Base-by-base conservation (phyloP, 2,888 invertebrate species). In the Malachius bipustulatus region DNA sequence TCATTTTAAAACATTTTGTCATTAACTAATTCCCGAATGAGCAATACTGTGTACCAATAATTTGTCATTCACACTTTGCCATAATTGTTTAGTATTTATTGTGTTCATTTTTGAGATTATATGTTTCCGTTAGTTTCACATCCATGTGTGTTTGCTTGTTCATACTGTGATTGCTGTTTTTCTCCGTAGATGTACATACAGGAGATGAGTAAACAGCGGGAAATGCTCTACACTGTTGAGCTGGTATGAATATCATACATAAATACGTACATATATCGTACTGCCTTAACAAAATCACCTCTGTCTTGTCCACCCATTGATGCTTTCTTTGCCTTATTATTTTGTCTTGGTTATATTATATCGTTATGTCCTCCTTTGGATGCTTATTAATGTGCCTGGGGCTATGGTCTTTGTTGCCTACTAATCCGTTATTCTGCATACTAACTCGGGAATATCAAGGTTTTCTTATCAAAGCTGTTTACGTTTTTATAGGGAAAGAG, bases 151-250 rank as follows among this genome's bases (percentile, higher is more conserved):
- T n/a, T 55, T 43, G 57, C 58, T 57, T 57, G 54, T 60, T 57
- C 59, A 59, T 58, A 60, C 51, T 60, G 58, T 58, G 45, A 59
- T n/a, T 55, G 59, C 57, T 59, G 55, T 62, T 62, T 65, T 63
- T 62, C 61, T 60, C 57, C 65, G 66, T 81, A 82, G 81, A 80
- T 82, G 68, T 82, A 81, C 74, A 78, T 80, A 71, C 82, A 85
- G 68, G 88, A 88, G 79, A 80, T 88, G 71, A 84, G 75, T 70
- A 81, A 81, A 69, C 81, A 82, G 69, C 77, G 80, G 69, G 81
- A 82, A 71, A 73, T 81, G 69, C 73, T 82, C 66, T 75, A 80
- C 70, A 79, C 81, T 64, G 80, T 81, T 67, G 82, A 82, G 73
- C 71, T 82, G 80, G 81, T 81, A 77, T 71, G 77, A 68, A n/a